These are phyloP conservation scores for Brachycybe producta DNA, from an alignment of 2,888 invertebrate genomes.

Conservation along the genomic window DNA sequence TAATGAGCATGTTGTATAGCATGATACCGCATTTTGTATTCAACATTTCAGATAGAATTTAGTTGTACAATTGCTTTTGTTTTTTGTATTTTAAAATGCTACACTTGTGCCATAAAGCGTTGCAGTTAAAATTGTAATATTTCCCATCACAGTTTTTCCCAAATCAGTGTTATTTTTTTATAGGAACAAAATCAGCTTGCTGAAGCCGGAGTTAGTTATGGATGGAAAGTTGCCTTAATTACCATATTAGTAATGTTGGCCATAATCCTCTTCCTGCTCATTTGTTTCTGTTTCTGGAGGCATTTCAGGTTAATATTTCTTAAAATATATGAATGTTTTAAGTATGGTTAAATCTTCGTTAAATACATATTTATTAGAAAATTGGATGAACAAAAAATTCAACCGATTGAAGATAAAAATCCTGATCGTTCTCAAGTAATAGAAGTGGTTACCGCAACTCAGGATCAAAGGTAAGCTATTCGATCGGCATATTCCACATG, in stretches of 20 bases:
- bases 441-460: conserved; percentile 15
- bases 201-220: conserved; percentile 6
- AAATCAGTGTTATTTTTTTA: too few relatives aligned
- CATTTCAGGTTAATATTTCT: conserved; percentile 10
- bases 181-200: background rate
- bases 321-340: background rate
- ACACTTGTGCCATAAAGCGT: too few relatives aligned
- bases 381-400: conserved; percentile 11
- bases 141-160: too few relatives aligned
- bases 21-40: too few relatives aligned
- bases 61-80: too few relatives aligned
- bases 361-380: background rate
- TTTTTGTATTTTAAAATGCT: too few relatives aligned
- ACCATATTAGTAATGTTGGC: conserved; percentile 18
- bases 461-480: conserved; percentile 13
- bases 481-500: too few relatives aligned
- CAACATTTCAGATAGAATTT: too few relatives aligned
- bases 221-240: conserved; percentile 21
- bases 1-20: too few relatives aligned
- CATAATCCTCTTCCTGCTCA: conserved; percentile 17
- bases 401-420: conserved; percentile 5
- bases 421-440: conserved; percentile 12
- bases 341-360: background rate
- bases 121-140: too few relatives aligned
- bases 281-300: conserved; percentile 19